These are phyloP conservation scores for Actinernus sp. DNA, from an alignment of 92 coral and sea anemone genomes.

Conservation along the genomic window DNA sequence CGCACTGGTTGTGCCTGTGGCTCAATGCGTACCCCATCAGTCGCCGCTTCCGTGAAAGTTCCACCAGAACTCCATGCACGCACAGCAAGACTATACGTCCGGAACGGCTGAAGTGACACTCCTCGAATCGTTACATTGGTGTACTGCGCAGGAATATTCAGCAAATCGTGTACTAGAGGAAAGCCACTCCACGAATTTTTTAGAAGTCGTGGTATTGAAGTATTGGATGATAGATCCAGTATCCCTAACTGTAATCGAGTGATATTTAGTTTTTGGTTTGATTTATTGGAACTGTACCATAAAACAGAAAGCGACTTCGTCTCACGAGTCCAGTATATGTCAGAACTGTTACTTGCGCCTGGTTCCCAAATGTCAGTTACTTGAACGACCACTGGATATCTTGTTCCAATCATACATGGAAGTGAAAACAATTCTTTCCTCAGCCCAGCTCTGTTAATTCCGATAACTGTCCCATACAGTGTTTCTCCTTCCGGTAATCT, in stretches of 20 bases:
- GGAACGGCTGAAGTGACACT: slow-evolving; percentile 16
- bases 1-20: slow-evolving; percentile 35
- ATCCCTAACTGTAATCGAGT: slow-evolving; percentile 66
- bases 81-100: slow-evolving; percentile 50
- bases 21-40: slow-evolving; percentile 80
- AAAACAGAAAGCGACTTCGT: not conserved
- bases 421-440: not conserved
- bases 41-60: slow-evolving; percentile 68
- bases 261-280: too few relatives aligned
- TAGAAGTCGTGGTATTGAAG: slow-evolving; percentile 49
- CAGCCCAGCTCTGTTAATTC: not conserved
- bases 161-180: slow-evolving; percentile 70
- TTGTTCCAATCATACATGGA: not conserved
- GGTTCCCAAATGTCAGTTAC: not conserved
- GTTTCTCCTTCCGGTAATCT: slow-evolving; percentile 72
- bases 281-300: too few relatives aligned
- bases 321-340: not conserved
- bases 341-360: not conserved
- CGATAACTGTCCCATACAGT: slow-evolving; percentile 29
- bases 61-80: slow-evolving; percentile 85
- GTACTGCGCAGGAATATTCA: slow-evolving; percentile 76
- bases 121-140: slow-evolving; percentile 71
- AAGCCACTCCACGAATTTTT: slow-evolving; percentile 76
- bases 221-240: slow-evolving; percentile 54
- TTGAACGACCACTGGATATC: not conserved